Conservation (phyloP, 2,888 invertebrate genomes). For the Lumbricus terrestris region DNA sequence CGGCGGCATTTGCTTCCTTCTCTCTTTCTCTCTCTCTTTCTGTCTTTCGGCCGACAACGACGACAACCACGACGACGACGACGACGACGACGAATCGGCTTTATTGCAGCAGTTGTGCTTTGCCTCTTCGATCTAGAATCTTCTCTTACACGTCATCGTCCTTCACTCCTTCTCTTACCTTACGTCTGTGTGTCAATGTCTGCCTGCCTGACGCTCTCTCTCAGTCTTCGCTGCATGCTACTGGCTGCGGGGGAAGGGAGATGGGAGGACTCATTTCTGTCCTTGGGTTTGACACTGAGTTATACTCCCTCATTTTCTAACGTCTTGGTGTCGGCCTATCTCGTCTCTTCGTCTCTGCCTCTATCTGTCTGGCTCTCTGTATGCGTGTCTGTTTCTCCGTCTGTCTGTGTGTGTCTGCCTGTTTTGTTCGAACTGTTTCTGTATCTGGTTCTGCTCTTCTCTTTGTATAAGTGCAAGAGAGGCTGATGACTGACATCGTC, state of each 20-base stretch:
- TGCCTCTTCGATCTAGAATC: neutral
- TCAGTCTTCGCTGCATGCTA: neutral
- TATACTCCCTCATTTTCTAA: too few relatives aligned
- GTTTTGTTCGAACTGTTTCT: neutral
- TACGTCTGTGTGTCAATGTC: neutral
- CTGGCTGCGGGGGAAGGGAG: too few relatives aligned
- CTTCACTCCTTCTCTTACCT: too few relatives aligned
- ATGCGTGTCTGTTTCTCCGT: neutral
- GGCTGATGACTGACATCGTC: too few relatives aligned
- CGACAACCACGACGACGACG: too few relatives aligned
- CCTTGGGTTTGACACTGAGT: too few relatives aligned
- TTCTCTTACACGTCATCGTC: neutral
- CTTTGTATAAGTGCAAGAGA: neutral
- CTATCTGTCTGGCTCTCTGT: neutral
- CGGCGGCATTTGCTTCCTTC: neutral
- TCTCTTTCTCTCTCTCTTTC: too few relatives aligned
- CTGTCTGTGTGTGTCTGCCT: constrained; percentile 17
- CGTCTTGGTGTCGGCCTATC: too few relatives aligned
- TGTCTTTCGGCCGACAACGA: too few relatives aligned
- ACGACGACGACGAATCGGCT: too few relatives aligned
- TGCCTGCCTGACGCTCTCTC: neutral
- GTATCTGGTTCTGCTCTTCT: neutral
- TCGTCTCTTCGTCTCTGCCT: too few relatives aligned
- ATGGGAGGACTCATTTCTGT: too few relatives aligned
- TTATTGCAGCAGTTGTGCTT: neutral